These are phyloP conservation scores for Phoeniculus purpureus DNA, from an alignment of 2,797 vertebrate species.

Conservation along the genomic window DNA sequence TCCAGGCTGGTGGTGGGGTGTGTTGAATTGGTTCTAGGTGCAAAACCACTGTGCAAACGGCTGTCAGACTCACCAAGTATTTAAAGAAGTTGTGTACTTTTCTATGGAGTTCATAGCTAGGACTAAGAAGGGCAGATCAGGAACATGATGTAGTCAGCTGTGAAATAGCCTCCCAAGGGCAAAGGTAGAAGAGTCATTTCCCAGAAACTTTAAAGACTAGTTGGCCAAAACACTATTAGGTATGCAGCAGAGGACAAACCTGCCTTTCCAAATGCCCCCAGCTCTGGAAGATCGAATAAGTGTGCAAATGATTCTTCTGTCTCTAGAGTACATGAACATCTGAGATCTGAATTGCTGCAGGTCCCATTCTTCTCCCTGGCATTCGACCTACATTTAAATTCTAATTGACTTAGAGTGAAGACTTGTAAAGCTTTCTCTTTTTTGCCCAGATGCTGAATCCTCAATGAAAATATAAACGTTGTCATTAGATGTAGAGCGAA, in stretches of 20 bases:
- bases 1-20: not conserved
- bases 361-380: conserved; percentile 50
- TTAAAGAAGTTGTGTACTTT: not conserved
- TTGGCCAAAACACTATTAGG: conserved; percentile 50
- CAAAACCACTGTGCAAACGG: not conserved
- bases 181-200: conserved; percentile 53
- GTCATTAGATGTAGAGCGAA: conserved; percentile 14
- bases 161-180: conserved; percentile 63
- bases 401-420: conserved; percentile 57
- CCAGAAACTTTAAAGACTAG: conserved; percentile 44
- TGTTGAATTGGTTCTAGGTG: not conserved
- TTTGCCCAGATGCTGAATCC: not conserved
- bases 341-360: conserved; percentile 66
- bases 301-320: conserved; percentile 59
- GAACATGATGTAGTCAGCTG: conserved; percentile 51
- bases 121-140: conserved; percentile 17
- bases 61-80: not conserved
- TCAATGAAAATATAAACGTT: conserved; percentile 59
- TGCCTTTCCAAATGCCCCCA: conserved; percentile 40
- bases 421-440: conserved; percentile 18
- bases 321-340: conserved; percentile 36
- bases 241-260: conserved; percentile 52
- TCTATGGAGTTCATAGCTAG: conserved; percentile 18
- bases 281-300: conserved; percentile 37
- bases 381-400: conserved; percentile 63